phyloP scores from a whole-genome alignment of 2,797 vertebrate genomes.

The Mus spretus region DNA sequence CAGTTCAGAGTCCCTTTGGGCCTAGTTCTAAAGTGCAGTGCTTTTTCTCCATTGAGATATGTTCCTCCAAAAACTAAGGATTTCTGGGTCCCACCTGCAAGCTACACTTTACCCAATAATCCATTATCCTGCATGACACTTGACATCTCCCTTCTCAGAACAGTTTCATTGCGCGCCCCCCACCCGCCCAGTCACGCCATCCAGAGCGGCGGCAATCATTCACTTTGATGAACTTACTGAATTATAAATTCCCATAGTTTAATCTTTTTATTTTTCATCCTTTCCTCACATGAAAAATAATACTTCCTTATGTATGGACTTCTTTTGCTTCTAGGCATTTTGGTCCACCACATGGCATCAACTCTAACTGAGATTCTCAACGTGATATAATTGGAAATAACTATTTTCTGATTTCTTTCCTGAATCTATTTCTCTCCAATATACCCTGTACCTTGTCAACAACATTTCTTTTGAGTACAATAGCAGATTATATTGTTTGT shows the following conservation, averaged over 20 bases:
- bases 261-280: background rate
- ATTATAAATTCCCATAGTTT: background rate
- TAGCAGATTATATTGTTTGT: background rate
- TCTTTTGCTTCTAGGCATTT: background rate
- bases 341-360: constrained; percentile 4
- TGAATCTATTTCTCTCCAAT: background rate
- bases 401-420: background rate
- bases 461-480: background rate
- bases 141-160: constrained; percentile 45
- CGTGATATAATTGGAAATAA: background rate
- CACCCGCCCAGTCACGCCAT: background rate
- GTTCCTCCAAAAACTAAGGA: constrained; percentile 46
- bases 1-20: constrained; percentile 33
- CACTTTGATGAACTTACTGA: constrained; percentile 18
- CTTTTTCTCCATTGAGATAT: constrained; percentile 27
- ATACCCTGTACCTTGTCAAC: background rate
- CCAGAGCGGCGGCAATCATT: constrained; percentile 4
- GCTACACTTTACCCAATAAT: background rate
- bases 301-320: background rate
- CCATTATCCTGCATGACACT: constrained; percentile 42
- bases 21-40: background rate
- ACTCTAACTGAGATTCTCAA: constrained; percentile 32
- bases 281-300: background rate
- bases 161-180: constrained; percentile 20
- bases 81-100: constrained; percentile 65